Conservation (phyloP, 1,140 invertebrate genomes). For the Coelopa frigida region DNA sequence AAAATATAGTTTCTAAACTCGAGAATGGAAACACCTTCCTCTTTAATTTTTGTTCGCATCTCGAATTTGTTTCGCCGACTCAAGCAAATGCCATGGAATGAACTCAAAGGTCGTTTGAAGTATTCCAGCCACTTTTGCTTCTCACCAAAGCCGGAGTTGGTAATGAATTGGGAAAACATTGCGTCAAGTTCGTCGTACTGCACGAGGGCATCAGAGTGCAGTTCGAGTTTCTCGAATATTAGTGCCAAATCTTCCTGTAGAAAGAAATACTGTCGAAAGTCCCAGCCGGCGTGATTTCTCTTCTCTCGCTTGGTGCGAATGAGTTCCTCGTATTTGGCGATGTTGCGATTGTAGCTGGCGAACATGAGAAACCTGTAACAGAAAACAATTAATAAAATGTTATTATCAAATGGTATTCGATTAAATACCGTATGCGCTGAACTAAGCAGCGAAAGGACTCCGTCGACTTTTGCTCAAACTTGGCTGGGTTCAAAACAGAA, state of each 20-base stretch:
- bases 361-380: constrained; percentile 65
- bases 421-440: constrained; percentile 52
- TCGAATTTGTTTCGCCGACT: constrained; percentile 59
- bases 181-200: constrained; percentile 97
- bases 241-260: constrained; percentile 92
- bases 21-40: constrained; percentile 67
- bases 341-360: constrained; percentile 76
- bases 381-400: neutral
- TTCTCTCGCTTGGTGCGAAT: constrained; percentile 84
- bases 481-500: constrained; percentile 82
- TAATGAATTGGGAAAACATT: constrained; percentile 91
- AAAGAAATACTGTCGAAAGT: constrained; percentile 90
- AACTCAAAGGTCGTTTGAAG: constrained; percentile 67
- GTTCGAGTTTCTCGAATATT: constrained; percentile 86
- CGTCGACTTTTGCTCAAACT: constrained; percentile 76
- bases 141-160: constrained; percentile 82
- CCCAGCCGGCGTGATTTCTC: constrained; percentile 85
- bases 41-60: constrained; percentile 61
- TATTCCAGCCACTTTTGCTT: constrained; percentile 71
- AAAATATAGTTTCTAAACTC: constrained; percentile 94
- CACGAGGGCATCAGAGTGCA: constrained; percentile 89
- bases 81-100: constrained; percentile 76
- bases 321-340: constrained; percentile 82
- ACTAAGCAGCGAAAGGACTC: constrained; percentile 86
- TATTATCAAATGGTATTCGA: neutral